Evolutionary conservation across 2,888 invertebrate species (phyloP), one percentile per base, ranked within the genome.

Genomic region (Patella depressa): DNA sequence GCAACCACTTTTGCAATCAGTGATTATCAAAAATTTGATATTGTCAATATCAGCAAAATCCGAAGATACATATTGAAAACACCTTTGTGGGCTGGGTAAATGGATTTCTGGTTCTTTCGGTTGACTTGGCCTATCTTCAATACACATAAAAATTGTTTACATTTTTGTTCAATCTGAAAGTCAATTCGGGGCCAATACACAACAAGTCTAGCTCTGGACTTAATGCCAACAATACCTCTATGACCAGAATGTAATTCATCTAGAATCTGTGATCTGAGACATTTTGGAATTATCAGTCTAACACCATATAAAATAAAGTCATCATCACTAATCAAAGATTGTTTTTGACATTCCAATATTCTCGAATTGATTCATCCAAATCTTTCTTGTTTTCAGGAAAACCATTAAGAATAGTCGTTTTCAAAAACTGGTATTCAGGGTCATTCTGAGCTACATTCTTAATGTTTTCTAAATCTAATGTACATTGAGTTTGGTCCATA

Each of bases 341-440:
- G n/a, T n/a, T 19, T 59, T 59, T 59, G 17, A 59, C 59, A 59
- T 59, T 59, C n/a, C n/a, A n/a, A 59, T 59, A 59, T 9, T 59
- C n/a, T 59, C 59, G 14, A 19, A 59, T n/a, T 59, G 59, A 59
- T 59, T 59, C 59, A 59, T 59, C 59, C 17, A 59, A 19, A n/a
- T 59, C n/a, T 59, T 59, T 59, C 59, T 59, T 59, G 19, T 19
- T 59, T n/a, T 15, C n/a, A 59, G 59, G 59, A 59, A 59, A 59
- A 59, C 59, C 59, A 59, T 59, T 17, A 9, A n/a, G 59, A n/a
- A 59, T 59, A 59, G 59, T 59, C 2, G 17, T 19, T 17, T 59
- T 59, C 19, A 59, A 59, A 11, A 14, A 17, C 59, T 59, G 59
- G 59, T 19, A 59, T 59, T 59, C 19, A 59, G 59, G 59, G 19